Conservation (phyloP, 2,888 invertebrate species). For the Julus scandinavius region DNA sequence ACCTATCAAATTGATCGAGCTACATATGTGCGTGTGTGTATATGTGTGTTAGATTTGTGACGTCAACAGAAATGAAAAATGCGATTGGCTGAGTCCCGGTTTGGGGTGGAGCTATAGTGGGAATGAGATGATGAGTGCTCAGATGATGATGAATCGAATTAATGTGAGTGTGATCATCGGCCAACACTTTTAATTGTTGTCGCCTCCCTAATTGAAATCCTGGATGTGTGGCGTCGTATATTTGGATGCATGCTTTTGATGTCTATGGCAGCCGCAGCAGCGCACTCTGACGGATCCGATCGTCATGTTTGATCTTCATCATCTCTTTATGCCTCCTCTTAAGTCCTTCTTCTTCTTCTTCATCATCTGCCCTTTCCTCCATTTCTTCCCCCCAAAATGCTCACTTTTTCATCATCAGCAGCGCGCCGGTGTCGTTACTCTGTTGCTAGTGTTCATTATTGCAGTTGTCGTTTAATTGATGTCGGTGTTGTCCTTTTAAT, state of each 20-base stretch:
- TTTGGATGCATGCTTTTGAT: constrained; percentile 46
- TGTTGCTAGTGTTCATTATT: constrained; percentile 9
- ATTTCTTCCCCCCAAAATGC: constrained; percentile 28
- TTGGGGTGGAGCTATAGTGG: constrained; percentile 44
- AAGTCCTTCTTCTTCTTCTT: neutral
- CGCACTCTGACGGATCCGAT: constrained; percentile 47
- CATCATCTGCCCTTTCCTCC: neutral
- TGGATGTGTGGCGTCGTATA: constrained; percentile 49
- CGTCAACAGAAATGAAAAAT: constrained; percentile 43
- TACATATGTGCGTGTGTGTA: constrained; percentile 40
- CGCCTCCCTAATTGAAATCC: constrained; percentile 42
- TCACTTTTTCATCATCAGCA: constrained; percentile 24
- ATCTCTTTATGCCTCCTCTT: constrained; percentile 46
- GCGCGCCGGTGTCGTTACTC: constrained; percentile 31
- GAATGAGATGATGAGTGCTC: constrained; percentile 51
- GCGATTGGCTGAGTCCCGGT: constrained; percentile 50
- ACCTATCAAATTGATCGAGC: neutral
- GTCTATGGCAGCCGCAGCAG: constrained; percentile 32
- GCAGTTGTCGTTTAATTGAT: constrained; percentile 42
- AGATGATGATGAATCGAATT: constrained; percentile 50
- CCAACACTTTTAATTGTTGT: constrained; percentile 35
- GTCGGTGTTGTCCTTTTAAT: constrained; percentile 45
- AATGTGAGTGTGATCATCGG: constrained; percentile 45
- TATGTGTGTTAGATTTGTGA: constrained; percentile 46
- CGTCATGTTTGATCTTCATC: constrained; percentile 51